These are phyloP conservation scores for Anhinga anhinga DNA, from an alignment of 2,113 vertebrate genomes.

Conservation along the genomic window DNA sequence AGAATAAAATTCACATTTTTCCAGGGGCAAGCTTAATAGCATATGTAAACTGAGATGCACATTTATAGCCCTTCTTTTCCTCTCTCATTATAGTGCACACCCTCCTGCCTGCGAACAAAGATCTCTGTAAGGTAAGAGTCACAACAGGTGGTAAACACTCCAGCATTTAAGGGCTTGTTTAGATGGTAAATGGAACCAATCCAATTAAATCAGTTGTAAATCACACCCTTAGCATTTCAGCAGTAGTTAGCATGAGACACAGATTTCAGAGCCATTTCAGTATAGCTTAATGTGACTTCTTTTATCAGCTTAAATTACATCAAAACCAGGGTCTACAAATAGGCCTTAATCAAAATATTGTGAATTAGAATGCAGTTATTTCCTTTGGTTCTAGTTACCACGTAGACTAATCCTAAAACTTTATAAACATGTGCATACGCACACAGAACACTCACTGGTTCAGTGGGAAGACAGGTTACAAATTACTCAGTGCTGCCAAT, in stretches of 20 bases:
- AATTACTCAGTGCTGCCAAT: conserved; percentile 40
- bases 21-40: background rate
- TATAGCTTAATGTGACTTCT: conserved; percentile 32
- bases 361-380: conserved; percentile 37
- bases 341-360: conserved; percentile 53
- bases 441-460: conserved; percentile 16
- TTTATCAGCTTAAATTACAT: conserved; percentile 43
- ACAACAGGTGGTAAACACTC: conserved; percentile 61
- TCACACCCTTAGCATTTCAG: conserved; percentile 55
- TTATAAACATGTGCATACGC: conserved; percentile 21
- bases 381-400: conserved; percentile 39
- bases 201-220: conserved; percentile 59
- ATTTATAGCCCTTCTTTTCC: background rate
- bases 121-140: conserved; percentile 44
- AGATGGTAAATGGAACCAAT: conserved; percentile 60
- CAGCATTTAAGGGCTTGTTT: conserved; percentile 59
- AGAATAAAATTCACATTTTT: background rate
- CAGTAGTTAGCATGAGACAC: background rate
- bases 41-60: background rate
- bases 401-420: conserved; percentile 4
- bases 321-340: conserved; percentile 26
- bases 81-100: background rate
- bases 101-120: conserved; percentile 8
- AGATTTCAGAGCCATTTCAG: conserved; percentile 37
- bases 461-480: conserved; percentile 34